phyloP scores from a whole-genome alignment of 2,113 vertebrate genomes.

The Ovis canadensis region DNA sequence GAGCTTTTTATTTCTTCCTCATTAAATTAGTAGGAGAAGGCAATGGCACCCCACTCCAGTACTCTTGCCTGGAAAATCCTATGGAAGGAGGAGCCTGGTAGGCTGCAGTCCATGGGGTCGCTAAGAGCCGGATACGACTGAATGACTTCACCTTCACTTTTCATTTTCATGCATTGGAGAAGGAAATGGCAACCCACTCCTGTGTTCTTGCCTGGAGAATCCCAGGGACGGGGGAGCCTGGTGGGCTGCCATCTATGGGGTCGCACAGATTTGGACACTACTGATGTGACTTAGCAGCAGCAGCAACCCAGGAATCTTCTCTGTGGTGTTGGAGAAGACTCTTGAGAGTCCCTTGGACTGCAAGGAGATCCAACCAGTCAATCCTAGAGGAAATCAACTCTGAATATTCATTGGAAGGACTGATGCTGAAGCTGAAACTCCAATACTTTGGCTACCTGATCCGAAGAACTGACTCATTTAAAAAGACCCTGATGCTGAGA shows the following conservation, averaged over 20 bases:
- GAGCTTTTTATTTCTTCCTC: neutral
- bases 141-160: too few relatives aligned
- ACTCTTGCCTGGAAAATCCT: too few relatives aligned
- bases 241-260: too few relatives aligned
- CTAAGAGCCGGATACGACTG: too few relatives aligned
- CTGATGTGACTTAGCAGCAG: too few relatives aligned
- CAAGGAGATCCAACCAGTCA: neutral
- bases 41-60: too few relatives aligned
- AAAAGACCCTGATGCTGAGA: neutral
- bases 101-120: too few relatives aligned
- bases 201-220: too few relatives aligned
- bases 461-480: neutral
- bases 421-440: neutral
- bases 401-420: neutral
- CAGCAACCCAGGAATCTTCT: neutral
- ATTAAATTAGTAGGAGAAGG: neutral
- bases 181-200: too few relatives aligned
- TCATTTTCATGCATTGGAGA: too few relatives aligned
- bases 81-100: too few relatives aligned
- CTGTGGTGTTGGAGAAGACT: neutral
- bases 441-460: neutral
- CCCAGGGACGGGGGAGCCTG: too few relatives aligned
- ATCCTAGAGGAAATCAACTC: neutral
- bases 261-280: fast-evolving
- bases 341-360: neutral